A percentile compares a stretch with the other conserved stretches of the same genome.
Evolutionary conservation across 2,113 vertebrate genomes (phyloP).

Genomic region (Bucco capensis): DNA sequence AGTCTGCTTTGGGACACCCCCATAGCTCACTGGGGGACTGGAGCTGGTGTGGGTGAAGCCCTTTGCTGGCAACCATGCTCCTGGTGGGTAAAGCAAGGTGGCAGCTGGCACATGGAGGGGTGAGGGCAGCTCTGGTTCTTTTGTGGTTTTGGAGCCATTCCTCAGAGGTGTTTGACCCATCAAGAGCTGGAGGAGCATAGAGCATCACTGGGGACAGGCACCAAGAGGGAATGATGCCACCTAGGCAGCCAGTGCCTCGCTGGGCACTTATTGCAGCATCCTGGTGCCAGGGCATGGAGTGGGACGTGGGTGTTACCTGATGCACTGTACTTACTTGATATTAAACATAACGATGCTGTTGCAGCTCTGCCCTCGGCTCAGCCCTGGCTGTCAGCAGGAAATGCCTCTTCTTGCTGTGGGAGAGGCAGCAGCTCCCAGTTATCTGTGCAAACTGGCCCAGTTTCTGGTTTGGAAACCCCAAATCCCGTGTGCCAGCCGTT

Average conservation of each 20-base stretch:
- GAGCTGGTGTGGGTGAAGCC: background rate
- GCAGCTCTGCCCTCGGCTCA: background rate
- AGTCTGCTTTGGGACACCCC: background rate
- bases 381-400: background rate
- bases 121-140: background rate
- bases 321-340: background rate
- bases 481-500: background rate
- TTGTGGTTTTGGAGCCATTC: background rate
- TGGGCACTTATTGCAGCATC: background rate
- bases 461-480: background rate
- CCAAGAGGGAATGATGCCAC: background rate
- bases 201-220: background rate
- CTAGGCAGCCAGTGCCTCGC: background rate
- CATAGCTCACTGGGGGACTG: background rate
- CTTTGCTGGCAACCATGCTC: background rate
- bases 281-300: background rate
- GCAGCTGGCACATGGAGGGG: fast-evolving
- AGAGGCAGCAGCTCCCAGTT: background rate
- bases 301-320: background rate
- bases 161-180: background rate
- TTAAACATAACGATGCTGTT: background rate
- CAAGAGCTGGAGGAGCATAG: background rate
- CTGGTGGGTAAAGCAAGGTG: background rate
- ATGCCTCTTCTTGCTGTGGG: background rate
- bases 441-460: background rate